Evolutionary conservation across 1,140 invertebrate species (phyloP).

Genomic region (Leptestheria dahalacensis): DNA sequence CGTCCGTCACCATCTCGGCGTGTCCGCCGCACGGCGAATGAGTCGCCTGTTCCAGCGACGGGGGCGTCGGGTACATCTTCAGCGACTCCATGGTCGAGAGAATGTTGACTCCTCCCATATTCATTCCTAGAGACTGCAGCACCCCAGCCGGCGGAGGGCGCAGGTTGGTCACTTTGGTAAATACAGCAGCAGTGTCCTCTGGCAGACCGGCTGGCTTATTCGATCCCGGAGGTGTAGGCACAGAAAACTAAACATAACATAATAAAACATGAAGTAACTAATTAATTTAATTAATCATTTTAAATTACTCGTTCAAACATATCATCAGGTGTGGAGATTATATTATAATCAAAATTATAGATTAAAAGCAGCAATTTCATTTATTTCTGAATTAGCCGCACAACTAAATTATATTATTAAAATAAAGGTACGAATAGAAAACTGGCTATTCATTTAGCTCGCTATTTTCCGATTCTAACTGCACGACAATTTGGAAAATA

Average conservation of each 20-base stretch:
- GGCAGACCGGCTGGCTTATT: slow-evolving; percentile 27
- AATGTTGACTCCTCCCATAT: slow-evolving; percentile 32
- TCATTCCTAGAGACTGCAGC: slow-evolving; percentile 22
- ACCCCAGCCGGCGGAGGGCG: slow-evolving; percentile 29
- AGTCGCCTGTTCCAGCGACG: slow-evolving; percentile 76
- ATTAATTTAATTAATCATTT: too few species aligned
- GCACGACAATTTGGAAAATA: too few species aligned
- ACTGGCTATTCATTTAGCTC: too few species aligned
- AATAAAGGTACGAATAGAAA: too few species aligned
- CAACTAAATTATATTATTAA: too few species aligned
- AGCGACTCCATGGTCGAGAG: slow-evolving; percentile 70
- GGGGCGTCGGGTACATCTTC: slow-evolving; percentile 95
- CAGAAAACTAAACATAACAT: slow-evolving; percentile 17
- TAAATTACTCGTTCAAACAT: too few species aligned
- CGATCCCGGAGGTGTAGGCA: slow-evolving; percentile 24
- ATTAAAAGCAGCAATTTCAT: too few species aligned
- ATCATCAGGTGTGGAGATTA: too few species aligned
- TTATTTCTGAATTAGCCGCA: too few species aligned
- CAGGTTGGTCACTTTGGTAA: neutral
- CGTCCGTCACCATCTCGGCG: neutral
- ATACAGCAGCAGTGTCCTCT: slow-evolving; percentile 30
- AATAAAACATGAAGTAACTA: neutral
- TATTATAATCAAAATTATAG: too few species aligned
- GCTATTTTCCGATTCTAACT: too few species aligned
- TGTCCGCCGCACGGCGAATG: slow-evolving; percentile 23